Percentiles rank a stretch among this genome's conserved stretches.
These are phyloP conservation scores for Marcusenius ussheri DNA, from an alignment of 2,113 vertebrate genomes.

Conservation along the genomic window DNA sequence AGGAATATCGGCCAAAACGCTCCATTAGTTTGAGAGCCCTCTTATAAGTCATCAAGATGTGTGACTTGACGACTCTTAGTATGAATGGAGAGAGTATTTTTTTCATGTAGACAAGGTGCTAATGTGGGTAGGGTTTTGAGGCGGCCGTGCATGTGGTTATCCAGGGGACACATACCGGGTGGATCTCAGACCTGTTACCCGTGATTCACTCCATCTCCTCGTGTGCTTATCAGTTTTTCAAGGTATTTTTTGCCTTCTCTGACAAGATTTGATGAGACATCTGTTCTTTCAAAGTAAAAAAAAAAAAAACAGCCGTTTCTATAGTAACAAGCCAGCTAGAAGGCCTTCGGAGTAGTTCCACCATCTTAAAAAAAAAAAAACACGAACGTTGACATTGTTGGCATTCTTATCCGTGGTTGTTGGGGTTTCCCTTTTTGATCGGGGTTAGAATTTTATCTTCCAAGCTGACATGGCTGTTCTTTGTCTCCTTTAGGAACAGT, in stretches of 20 bases:
- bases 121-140: too few relatives aligned
- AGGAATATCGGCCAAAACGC: background rate
- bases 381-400: background rate
- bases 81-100: conserved; percentile 4
- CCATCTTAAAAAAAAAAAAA: background rate
- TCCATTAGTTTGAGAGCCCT: background rate
- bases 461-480: background rate
- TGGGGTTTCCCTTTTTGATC: background rate
- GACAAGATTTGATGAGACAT: conserved; percentile 36
- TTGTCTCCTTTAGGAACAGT: conserved; percentile 46
- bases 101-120: background rate
- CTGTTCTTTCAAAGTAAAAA: conserved; percentile 31
- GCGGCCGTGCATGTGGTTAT: background rate
- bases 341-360: conserved; percentile 3
- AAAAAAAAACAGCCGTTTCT: conserved; percentile 30
- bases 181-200: background rate
- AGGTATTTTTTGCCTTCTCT: conserved; percentile 9
- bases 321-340: conserved; percentile 28
- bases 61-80: background rate
- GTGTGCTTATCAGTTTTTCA: conserved; percentile 13
- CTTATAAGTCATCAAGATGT: background rate
- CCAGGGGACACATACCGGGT: background rate
- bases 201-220: conserved; percentile 1
- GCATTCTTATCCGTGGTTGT: background rate
- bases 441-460: background rate